A percentile compares a stretch with the other conserved stretches of the same genome.
Evolutionary conservation across 64 coral and sea anemone species (phyloP).

Genomic region (Montipora efflorescens): DNA sequence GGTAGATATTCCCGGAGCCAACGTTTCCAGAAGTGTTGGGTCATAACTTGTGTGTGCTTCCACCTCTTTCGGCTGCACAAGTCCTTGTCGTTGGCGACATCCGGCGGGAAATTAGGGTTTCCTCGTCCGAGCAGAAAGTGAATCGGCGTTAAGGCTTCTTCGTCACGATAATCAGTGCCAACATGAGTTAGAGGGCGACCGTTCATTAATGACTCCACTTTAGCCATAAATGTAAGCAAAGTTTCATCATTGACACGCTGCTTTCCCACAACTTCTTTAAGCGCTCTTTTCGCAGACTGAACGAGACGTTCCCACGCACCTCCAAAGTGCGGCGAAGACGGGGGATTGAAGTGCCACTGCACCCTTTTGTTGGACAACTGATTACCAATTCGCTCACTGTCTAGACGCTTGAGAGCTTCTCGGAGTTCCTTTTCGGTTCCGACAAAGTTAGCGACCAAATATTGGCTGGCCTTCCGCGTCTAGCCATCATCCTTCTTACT

Average conservation of each 20-base stretch:
- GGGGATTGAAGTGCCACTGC: conserved; percentile 21
- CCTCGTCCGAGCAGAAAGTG: conserved; percentile 76
- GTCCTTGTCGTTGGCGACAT: conserved; percentile 11
- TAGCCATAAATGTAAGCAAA: conserved; percentile 63
- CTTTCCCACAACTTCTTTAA: no score
- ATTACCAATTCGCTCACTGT: neutral
- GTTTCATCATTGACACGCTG: no score
- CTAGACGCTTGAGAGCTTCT: neutral
- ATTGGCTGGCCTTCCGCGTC: no score
- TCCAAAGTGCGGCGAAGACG: conserved; percentile 37
- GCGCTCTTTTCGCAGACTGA: no score
- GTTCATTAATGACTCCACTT: conserved; percentile 61
- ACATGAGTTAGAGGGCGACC: conserved; percentile 62
- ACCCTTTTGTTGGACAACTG: no score
- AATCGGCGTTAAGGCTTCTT: conserved; percentile 69
- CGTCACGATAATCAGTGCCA: conserved; percentile 46
- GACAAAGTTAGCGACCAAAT: no score
- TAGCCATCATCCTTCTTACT: no score
- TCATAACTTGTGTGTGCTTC: conserved; percentile 70
- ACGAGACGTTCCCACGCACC: neutral
- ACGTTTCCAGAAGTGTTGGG: conserved; percentile 71
- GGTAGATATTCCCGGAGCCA: conserved; percentile 70
- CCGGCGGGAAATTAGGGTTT: conserved; percentile 54
- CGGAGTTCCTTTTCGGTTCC: no score
- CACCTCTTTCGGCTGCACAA: conserved; percentile 67